Percentiles rank a stretch among this genome's conserved stretches.
Conservation (phyloP, 2,888 invertebrate genomes). For the Nomada ruficornis region DNA sequence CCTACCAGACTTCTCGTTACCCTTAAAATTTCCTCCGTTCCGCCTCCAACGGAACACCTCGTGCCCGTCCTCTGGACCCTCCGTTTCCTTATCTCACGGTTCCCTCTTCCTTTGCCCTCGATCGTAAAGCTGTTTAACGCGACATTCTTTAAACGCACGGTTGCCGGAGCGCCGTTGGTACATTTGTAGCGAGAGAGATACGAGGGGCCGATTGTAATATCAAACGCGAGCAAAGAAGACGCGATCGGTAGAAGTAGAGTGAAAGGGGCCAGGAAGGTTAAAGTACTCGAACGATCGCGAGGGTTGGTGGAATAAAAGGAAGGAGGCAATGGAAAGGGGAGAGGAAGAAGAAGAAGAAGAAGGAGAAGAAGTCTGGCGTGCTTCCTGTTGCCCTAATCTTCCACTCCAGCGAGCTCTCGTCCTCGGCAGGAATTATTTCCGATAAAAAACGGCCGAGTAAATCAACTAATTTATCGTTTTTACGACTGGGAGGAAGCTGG, state of each 20-base stretch:
- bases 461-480: constrained; percentile 84
- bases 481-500: constrained; percentile 77
- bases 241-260: neutral
- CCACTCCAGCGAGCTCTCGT: constrained; percentile 23
- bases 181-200: too few species aligned
- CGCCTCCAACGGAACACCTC: neutral
- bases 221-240: neutral
- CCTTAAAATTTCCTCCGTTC: neutral
- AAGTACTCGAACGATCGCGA: constrained; percentile 29
- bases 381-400: constrained; percentile 50
- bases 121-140: neutral
- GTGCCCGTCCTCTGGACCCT: neutral
- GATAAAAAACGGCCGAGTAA: constrained; percentile 78
- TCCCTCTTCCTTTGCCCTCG: neutral
- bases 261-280: constrained; percentile 19
- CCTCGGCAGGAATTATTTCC: constrained; percentile 61
- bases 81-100: neutral
- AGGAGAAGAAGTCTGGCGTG: constrained; percentile 19
- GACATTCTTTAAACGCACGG: too few species aligned
- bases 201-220: too few species aligned
- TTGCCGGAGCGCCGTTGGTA: too few species aligned
- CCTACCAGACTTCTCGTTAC: constrained; percentile 14
- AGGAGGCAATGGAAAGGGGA: neutral
- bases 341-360: constrained; percentile 1
- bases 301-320: constrained; percentile 19